phyloP scores from a whole-genome alignment of 2,113 vertebrate species.

The Corythornis cristatus region DNA sequence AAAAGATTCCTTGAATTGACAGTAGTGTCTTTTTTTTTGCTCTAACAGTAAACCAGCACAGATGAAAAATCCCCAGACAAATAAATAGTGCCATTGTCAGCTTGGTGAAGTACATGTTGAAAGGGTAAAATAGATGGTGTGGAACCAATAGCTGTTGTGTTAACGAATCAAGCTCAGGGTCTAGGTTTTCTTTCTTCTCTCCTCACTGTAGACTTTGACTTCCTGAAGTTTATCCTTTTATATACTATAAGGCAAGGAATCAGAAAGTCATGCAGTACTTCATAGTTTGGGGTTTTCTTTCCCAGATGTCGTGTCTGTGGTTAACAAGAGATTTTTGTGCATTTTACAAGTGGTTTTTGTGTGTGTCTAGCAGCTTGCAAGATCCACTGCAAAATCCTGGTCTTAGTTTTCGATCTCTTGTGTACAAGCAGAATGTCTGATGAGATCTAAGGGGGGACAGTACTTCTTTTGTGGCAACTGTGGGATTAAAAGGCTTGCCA shows the following conservation, averaged over 20 bases:
- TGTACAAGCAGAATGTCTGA: background rate
- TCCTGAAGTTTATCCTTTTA: background rate
- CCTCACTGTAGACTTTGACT: background rate
- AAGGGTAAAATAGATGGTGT: background rate
- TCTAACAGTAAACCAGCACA: constrained; percentile 24
- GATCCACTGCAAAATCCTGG: background rate
- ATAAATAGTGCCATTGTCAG: constrained; percentile 34
- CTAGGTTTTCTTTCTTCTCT: constrained; percentile 1
- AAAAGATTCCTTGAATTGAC: constrained; percentile 52
- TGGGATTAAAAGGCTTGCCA: background rate
- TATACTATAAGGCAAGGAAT: background rate
- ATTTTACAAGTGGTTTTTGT: background rate
- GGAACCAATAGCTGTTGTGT: background rate
- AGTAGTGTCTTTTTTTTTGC: constrained; percentile 2
- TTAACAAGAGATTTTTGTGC: background rate
- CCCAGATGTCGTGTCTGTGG: background rate
- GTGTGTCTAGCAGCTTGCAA: background rate
- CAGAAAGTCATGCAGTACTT: background rate
- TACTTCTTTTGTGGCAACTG: constrained; percentile 14
- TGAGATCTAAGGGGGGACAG: background rate
- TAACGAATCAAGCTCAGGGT: constrained; percentile 4
- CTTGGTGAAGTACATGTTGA: constrained; percentile 7
- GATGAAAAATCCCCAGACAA: constrained; percentile 63
- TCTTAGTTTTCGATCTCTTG: background rate
- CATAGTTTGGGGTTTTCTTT: background rate